Evolutionary conservation across 2,113 vertebrate genomes (phyloP), one percentile per base, ranked within the genome.

Genomic region (Meriones unguiculatus): DNA sequence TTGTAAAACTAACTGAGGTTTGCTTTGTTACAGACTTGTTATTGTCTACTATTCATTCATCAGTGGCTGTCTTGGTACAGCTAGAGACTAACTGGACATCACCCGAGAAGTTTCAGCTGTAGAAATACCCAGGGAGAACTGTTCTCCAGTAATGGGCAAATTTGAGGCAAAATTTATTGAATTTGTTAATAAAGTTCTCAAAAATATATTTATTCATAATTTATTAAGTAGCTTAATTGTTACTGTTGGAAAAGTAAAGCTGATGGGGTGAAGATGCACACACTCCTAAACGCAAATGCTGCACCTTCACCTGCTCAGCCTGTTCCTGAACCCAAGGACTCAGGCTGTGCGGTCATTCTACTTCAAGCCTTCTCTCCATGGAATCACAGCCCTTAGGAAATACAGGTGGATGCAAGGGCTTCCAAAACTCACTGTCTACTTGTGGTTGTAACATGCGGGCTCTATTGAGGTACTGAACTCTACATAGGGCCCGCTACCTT

Each of bases 321-420:
- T n/a, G 18, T 88, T 17, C 15, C 6, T 4, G 0, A 35, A 15
- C 24, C 0, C 2, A 1, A n/a, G 13, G 30, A 7, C 77, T 18
- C 9, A 22, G 11, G 4, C 9, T 8, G 12, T 64, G 62, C 7
- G 0, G 24, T 17, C 22, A 32, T 32, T 24, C 65, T 32, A 0
- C 10, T 7, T 18, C 7, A 11, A 15, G 46, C 1, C 25, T 54
- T 3, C 7, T 46, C 4, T 25, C 15, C 1, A 2, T 9, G 3
- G 15, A 13, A 35, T 20, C 32, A 0, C 12, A 13, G 3, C 24
- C 32, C 15, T 35, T 18, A 0, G 1, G 20, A 52, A n/a, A 62
- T 14, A 72, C 25, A 70, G 25, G 2, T 10, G 1, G 18, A 46
- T 1, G 11, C 30, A 24, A 32, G 57, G 28, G 11, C 5, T 46